Conservation (phyloP, 2,797 vertebrate genomes). For the Characodon lateralis region DNA sequence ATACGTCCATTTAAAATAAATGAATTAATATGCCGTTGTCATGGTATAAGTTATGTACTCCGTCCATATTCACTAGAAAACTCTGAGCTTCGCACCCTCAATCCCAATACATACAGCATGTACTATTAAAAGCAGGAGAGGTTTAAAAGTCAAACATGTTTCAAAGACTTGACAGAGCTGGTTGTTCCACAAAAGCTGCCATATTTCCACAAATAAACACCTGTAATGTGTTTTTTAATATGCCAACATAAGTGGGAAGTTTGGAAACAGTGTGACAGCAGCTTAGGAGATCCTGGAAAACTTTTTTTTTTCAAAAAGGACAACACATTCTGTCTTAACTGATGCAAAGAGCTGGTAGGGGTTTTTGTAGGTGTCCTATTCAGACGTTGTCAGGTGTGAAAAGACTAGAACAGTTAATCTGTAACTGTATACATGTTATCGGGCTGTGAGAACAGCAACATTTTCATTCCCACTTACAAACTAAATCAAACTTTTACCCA, state of each 20-base stretch:
- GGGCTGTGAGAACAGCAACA: background rate
- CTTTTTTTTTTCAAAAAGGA: background rate
- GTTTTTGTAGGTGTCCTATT: background rate
- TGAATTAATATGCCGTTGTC: background rate
- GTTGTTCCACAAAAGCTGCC: background rate
- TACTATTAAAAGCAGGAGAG: background rate
- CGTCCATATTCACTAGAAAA: background rate
- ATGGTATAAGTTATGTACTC: background rate
- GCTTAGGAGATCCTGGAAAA: background rate
- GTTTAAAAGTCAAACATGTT: background rate
- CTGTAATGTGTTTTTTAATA: background rate
- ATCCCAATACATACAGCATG: background rate
- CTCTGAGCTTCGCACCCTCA: background rate
- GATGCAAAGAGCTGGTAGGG: background rate
- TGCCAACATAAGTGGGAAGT: background rate
- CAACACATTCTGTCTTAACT: background rate
- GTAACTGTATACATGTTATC: background rate
- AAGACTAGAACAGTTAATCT: background rate
- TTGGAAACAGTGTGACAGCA: background rate
- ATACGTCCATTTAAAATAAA: background rate
- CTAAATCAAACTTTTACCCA: constrained; percentile 4
- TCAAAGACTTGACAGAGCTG: background rate
- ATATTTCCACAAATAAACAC: background rate
- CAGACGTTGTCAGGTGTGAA: background rate
- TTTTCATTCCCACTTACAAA: constrained; percentile 5